Conservation (phyloP, 2,113 vertebrate species). For the Tricholaema leucomelas region DNA sequence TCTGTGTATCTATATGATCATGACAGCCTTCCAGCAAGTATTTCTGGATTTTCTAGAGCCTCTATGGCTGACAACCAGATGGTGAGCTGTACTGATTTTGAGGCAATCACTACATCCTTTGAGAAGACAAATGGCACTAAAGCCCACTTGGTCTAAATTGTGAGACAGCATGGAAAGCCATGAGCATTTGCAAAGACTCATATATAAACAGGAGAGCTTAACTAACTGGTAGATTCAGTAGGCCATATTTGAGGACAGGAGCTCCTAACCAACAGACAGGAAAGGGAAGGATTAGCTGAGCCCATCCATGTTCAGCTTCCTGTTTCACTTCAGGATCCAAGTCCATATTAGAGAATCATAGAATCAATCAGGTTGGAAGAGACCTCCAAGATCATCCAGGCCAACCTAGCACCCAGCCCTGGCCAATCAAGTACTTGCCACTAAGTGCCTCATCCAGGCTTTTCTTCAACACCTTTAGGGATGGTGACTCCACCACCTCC, state of each 20-base stretch:
- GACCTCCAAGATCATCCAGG: too few species aligned
- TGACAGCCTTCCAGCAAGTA: not conserved
- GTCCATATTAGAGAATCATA: not conserved
- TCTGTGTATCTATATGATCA: not conserved
- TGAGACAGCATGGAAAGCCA: not conserved
- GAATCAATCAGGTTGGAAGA: too few species aligned
- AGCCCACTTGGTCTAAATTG: not conserved
- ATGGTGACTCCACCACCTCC: too few species aligned
- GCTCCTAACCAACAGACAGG: not conserved
- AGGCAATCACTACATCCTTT: not conserved
- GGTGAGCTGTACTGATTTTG: not conserved
- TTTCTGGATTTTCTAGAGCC: not conserved
- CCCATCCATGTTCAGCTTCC: not conserved
- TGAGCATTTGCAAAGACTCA: not conserved
- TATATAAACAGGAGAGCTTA: not conserved
- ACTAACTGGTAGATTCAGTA: not conserved
- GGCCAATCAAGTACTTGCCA: too few species aligned
- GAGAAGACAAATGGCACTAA: not conserved
- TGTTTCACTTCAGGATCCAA: not conserved
- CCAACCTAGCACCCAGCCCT: too few species aligned
- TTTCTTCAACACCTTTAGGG: too few species aligned
- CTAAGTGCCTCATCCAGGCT: too few species aligned
- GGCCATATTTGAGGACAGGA: not conserved
- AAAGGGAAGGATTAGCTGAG: not conserved
- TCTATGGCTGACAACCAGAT: not conserved